Evolutionary conservation across 2,888 invertebrate genomes (phyloP), one percentile per base, ranked within the genome.

Genomic region (Himalopsyche tibetana): DNA sequence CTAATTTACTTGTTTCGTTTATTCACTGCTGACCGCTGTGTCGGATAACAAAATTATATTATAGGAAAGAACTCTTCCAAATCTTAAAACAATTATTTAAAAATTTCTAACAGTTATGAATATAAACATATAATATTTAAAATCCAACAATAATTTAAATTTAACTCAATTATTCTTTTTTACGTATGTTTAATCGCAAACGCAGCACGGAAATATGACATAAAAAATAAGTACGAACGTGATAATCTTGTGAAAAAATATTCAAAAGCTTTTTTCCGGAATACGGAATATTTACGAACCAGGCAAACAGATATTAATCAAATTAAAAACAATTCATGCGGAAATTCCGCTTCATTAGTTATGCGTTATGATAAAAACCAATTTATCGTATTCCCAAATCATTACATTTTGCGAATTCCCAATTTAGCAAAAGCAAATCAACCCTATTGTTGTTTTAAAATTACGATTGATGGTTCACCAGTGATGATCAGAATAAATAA

Each of bases 331-430:
- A 63, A 63, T 63, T 63, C 63, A 63, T 9, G 63, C 11, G 63
- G 63, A 63, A 63, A 63, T 63, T 63, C 63, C 63, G 63, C 63
- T 63, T 63, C 63, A 63, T 63, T 63, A 63, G 63, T 63, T 63
- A 63, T 63, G 63, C 63, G 19, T 63, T 63, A 63, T 63, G 63
- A 63, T 63, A 63, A 63, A 63, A 63, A 63, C 63, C 63, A 63
- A 63, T 63, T 63, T 63, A 63, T 63, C 63, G 63, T 11, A 28
- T 63, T 63, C 11, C 28, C n/a, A 63, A 63, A 63, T 63, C 19
- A 63, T 63, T 19, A 63, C 63, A 63, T 63, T 63, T 63, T 19
- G 19, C 63, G 63, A 19, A 63, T 63, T 63, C 28, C 63, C 19
- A 9, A 63, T 63, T 63, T 63, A 63, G 63, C 63, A 63, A 19